Percentiles rank a stretch among this genome's conserved stretches.
Evolutionary conservation across 2,113 vertebrate species (phyloP).

Genomic region (Halcyon malimbica): DNA sequence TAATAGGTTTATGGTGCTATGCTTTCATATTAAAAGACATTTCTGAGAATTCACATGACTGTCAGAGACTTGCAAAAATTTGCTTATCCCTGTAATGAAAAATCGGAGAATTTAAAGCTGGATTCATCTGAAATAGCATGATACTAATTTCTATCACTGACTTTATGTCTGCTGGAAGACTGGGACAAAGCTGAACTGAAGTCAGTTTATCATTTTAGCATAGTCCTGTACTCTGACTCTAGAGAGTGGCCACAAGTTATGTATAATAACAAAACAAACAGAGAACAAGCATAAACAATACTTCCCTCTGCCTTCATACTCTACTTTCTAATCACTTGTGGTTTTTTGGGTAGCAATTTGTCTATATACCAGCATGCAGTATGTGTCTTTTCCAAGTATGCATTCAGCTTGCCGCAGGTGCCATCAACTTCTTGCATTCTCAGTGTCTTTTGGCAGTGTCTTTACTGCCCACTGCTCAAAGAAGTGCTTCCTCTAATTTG

Average conservation of each 20-base stretch:
- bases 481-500: neutral
- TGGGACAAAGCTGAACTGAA: neutral
- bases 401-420: neutral
- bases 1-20: neutral
- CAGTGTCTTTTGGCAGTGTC: neutral
- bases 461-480: neutral
- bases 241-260: neutral
- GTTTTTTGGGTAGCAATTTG: neutral
- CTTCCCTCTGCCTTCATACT: neutral
- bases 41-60: neutral
- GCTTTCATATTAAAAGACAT: neutral
- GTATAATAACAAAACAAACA: neutral
- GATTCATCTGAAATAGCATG: neutral
- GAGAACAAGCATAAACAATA: neutral
- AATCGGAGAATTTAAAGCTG: neutral
- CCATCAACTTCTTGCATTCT: neutral
- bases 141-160: neutral
- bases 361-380: neutral
- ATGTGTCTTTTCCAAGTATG: neutral
- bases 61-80: neutral
- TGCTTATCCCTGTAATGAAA: neutral
- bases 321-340: neutral
- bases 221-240: neutral
- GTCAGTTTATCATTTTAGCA: neutral
- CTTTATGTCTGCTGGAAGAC: neutral